Percentiles rank a stretch among this genome's conserved stretches.
phyloP scores from a whole-genome alignment of 1,140 invertebrate genomes.

The Atta colombica region DNA sequence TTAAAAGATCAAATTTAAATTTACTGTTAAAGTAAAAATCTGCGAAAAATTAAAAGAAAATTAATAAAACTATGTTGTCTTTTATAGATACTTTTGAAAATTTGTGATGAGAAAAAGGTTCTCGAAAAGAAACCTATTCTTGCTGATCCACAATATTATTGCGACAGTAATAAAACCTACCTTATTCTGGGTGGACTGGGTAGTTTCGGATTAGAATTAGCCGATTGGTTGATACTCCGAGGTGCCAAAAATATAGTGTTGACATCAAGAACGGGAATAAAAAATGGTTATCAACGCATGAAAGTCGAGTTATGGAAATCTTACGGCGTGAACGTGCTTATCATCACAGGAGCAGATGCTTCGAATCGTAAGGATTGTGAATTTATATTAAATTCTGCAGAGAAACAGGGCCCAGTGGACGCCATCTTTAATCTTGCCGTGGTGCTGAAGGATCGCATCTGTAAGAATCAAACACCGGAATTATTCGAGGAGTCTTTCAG shows the following conservation, averaged over 20 bases:
- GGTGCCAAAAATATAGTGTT: slow-evolving; percentile 91
- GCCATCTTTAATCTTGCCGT: slow-evolving; percentile 94
- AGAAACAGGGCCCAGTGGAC: slow-evolving; percentile 89
- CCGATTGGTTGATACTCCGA: slow-evolving; percentile 91
- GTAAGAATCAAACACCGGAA: slow-evolving; percentile 87
- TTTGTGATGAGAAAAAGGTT: slow-evolving; percentile 83
- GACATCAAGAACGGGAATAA: slow-evolving; percentile 90
- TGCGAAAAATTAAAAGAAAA: neutral
- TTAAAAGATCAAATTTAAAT: neutral
- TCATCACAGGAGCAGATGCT: slow-evolving; percentile 85
- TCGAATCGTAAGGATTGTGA: slow-evolving; percentile 86
- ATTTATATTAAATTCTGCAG: slow-evolving; percentile 88
- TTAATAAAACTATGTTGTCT: neutral
- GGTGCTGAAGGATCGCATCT: slow-evolving; percentile 87
- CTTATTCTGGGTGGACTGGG: slow-evolving; percentile 91
- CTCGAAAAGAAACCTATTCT: slow-evolving; percentile 73
- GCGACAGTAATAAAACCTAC: slow-evolving; percentile 84
- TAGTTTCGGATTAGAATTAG: slow-evolving; percentile 93
- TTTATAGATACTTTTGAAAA: slow-evolving; percentile 88
- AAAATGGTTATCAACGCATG: slow-evolving; percentile 90
- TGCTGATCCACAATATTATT: slow-evolving; percentile 87
- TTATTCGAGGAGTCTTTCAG: slow-evolving; percentile 85
- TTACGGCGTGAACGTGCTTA: slow-evolving; percentile 86
- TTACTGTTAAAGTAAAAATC: neutral
- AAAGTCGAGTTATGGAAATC: slow-evolving; percentile 86